Conservation (phyloP, 2,113 vertebrate genomes). For the Microcebus ravelobensis region DNA sequence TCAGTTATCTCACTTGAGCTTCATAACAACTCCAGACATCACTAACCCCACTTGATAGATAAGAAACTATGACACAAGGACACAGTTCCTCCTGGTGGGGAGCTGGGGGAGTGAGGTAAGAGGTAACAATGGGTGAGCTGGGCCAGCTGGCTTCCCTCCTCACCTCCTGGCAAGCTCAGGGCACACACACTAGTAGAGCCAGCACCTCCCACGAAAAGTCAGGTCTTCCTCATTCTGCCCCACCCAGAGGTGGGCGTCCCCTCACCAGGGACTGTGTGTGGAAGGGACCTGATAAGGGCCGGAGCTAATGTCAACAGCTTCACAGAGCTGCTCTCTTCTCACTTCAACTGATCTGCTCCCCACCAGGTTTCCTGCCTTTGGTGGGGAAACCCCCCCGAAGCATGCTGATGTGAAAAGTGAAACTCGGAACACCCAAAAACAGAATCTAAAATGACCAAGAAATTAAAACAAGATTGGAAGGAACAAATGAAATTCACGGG, state of each 20-base stretch:
- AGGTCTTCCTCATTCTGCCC: not conserved
- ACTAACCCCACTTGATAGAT: not conserved
- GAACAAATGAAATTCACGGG: not conserved
- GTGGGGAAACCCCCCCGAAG: not conserved
- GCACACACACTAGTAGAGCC: not conserved
- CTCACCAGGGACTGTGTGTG: not conserved
- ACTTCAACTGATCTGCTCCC: not conserved
- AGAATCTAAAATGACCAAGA: conserved; percentile 9
- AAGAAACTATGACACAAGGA: not conserved
- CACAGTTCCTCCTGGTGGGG: not conserved
- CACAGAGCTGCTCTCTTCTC: not conserved
- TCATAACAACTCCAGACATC: not conserved
- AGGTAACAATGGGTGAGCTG: not conserved
- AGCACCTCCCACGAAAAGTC: not conserved
- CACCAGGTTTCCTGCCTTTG: conserved; percentile 37
- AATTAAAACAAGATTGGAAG: not conserved
- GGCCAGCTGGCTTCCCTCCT: not conserved
- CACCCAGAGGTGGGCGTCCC: not conserved
- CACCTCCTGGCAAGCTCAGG: not conserved
- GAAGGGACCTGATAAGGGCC: not conserved
- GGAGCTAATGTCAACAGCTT: not conserved
- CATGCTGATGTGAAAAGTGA: not conserved
- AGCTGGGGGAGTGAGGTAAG: not conserved
- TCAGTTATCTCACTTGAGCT: not conserved
- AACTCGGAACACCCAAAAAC: conserved; percentile 11